Base-by-base conservation (phyloP, 2,113 vertebrate genomes). In the Salvelinus fontinalis region DNA sequence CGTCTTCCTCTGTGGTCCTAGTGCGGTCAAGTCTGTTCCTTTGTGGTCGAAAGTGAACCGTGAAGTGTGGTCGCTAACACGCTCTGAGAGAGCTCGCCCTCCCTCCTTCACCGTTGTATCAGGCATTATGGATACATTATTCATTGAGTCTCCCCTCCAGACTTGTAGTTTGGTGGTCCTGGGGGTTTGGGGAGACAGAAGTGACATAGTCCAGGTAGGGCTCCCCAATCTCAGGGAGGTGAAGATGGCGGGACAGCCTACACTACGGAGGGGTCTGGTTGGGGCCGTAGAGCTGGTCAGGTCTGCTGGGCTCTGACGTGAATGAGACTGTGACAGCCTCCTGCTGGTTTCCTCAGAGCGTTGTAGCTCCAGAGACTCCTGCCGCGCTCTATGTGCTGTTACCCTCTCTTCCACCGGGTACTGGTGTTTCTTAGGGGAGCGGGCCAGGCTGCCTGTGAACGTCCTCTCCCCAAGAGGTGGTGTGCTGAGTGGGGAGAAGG, bases 141-240 rank as follows among this genome's bases (percentile, higher is more conserved):
- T 8, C 79, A 83, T 73, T 71, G 62, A 74, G 39, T 49, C 88
- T 70, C 77, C 81, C 77, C 77, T 83, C 48, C 39, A 77, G 4
- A 74, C 54, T 24, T 83, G 73, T 69, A 76, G 81, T 54, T 71
- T 75, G 3, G 83, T 84, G 24, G 73, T 76, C 49, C 81, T 86
- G 2, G 79, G 22, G 34, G 44, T 70, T 8, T 68, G 68, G 1
- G 70, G 68, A 60, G 27, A 78, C 70, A 74, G 14, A 51, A 76
- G 71, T 39, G 83, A 67, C 18, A 51, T 70, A 39, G 57, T 49
- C 27, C 59, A 78, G 12, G 59, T 70, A 48, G 83, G 71, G 79
- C 78, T 87, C 24, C 77, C 75, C 39, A 83, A 80, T 76, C 88
- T 83, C 44, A 90, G 80, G 77, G 89, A 91, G 14, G 83, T 83